Percentiles rank a stretch among this genome's conserved stretches.
Conservation (phyloP, 1,140 invertebrate species). For the Dufourea novaeangliae region DNA sequence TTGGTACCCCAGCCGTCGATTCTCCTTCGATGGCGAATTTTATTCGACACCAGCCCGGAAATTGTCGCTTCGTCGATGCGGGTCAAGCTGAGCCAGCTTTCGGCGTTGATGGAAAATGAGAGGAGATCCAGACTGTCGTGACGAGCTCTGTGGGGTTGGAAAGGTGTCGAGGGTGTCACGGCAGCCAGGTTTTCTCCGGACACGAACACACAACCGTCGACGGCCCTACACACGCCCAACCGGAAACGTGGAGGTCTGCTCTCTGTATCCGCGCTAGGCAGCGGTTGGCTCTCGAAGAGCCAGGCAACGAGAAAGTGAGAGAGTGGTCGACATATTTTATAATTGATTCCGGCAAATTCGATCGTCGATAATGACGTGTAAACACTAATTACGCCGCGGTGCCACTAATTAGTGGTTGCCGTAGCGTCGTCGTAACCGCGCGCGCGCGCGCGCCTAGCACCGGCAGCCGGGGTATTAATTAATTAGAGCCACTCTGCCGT, state of each 20-base stretch:
- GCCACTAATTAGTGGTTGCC: slow-evolving; percentile 80
- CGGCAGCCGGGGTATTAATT: slow-evolving; percentile 78
- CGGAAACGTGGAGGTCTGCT: neutral
- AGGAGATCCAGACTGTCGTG: neutral
- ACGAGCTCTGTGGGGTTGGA: neutral
- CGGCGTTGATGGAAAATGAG: slow-evolving; percentile 43
- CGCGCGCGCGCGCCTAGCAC: slow-evolving; percentile 43
- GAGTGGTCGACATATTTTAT: slow-evolving; percentile 70
- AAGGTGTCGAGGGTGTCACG: slow-evolving; percentile 49
- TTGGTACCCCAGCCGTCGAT: slow-evolving; percentile 59
- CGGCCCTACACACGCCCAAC: neutral
- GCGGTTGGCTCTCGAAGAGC: slow-evolving; percentile 14
- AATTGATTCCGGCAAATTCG: slow-evolving; percentile 74
- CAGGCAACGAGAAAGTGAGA: slow-evolving; percentile 53
- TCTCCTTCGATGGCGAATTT: slow-evolving; percentile 51
- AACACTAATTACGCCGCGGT: slow-evolving; percentile 80
- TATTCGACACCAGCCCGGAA: slow-evolving; percentile 53
- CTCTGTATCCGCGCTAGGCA: slow-evolving; percentile 8
- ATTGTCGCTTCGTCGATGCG: slow-evolving; percentile 71
- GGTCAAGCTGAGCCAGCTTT: slow-evolving; percentile 74
- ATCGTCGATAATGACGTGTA: slow-evolving; percentile 75
- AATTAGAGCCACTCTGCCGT: slow-evolving; percentile 78
- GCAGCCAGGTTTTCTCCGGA: slow-evolving; percentile 34
- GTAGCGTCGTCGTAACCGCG: slow-evolving; percentile 30
- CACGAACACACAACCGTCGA: slow-evolving; percentile 17